A percentile compares a stretch with the other conserved stretches of the same genome.
Evolutionary conservation across 2,113 vertebrate species (phyloP).

Genomic region (Phyllopteryx taeniolatus): DNA sequence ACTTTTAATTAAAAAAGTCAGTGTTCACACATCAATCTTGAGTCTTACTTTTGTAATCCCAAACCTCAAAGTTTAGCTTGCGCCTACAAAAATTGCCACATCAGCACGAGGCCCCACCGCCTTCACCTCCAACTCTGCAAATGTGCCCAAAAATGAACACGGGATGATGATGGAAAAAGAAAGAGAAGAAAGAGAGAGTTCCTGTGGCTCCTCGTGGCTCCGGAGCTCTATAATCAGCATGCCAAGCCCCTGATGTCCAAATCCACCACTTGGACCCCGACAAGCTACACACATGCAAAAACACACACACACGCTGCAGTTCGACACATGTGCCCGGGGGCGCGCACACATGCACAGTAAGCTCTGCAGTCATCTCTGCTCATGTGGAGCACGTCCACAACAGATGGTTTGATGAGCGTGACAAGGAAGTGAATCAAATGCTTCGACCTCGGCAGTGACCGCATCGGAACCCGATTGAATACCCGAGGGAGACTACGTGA

Average conservation of each 20-base stretch:
- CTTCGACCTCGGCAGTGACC: conserved; percentile 2
- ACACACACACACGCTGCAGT: background rate
- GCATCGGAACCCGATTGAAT: background rate
- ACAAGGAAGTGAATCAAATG: conserved; percentile 6
- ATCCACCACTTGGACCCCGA: conserved; percentile 57
- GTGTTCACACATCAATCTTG: background rate
- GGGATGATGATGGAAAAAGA: conserved; percentile 39
- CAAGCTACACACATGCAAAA: conserved; percentile 17
- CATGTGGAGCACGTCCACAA: conserved; percentile 11
- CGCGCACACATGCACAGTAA: conserved; percentile 22
- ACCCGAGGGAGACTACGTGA: background rate
- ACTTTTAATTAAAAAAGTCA: background rate
- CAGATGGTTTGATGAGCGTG: conserved; percentile 7
- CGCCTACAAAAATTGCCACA: conserved; percentile 5
- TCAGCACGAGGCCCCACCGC: conserved; percentile 29
- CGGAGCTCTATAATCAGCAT: conserved; percentile 66
- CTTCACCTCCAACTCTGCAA: conserved; percentile 44
- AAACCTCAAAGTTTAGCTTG: background rate
- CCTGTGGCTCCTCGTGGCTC: conserved; percentile 63
- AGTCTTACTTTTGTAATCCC: background rate
- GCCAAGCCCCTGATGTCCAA: conserved; percentile 70
- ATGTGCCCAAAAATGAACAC: conserved; percentile 49
- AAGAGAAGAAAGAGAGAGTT: conserved; percentile 47
- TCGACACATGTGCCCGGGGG: background rate
- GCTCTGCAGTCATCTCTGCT: conserved; percentile 30